Evolutionary conservation across 2,888 invertebrate species (phyloP).

Genomic region (Rutpela maculata): DNA sequence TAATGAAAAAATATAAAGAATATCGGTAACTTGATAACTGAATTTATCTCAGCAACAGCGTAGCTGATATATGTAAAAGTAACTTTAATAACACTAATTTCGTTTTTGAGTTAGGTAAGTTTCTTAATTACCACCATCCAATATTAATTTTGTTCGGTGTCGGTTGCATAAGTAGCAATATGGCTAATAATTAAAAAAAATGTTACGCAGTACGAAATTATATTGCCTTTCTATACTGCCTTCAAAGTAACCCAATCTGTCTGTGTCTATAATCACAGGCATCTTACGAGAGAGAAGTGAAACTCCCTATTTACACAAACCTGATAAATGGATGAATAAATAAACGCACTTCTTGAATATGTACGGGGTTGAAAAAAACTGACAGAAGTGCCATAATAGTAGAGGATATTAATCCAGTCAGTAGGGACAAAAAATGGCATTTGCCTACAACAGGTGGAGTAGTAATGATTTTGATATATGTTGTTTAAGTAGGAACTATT

Average conservation of each 20-base stretch:
- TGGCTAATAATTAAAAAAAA: slow-evolving; percentile 6
- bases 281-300: background rate
- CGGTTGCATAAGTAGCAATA: slow-evolving; percentile 10
- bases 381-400: no score
- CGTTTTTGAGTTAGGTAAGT: slow-evolving; percentile 2
- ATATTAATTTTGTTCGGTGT: slow-evolving; percentile 13
- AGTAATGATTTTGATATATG: no score
- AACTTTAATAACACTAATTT: slow-evolving; percentile 28
- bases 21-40: slow-evolving; percentile 12
- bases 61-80: background rate
- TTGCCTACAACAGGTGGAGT: no score
- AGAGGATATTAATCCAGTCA: no score
- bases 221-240: background rate
- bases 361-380: no score
- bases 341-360: no score
- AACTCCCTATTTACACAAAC: no score
- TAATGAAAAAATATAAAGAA: slow-evolving; percentile 4
- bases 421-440: no score
- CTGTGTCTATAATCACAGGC: background rate
- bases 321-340: background rate
- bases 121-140: background rate
- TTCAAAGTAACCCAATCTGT: background rate
- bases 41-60: slow-evolving; percentile 6
- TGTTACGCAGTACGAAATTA: slow-evolving; percentile 4
- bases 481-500: no score